phyloP scores from a whole-genome alignment of 37 sponge, comb jelly and placozoan genomes.

The Beroe forskalii region DNA sequence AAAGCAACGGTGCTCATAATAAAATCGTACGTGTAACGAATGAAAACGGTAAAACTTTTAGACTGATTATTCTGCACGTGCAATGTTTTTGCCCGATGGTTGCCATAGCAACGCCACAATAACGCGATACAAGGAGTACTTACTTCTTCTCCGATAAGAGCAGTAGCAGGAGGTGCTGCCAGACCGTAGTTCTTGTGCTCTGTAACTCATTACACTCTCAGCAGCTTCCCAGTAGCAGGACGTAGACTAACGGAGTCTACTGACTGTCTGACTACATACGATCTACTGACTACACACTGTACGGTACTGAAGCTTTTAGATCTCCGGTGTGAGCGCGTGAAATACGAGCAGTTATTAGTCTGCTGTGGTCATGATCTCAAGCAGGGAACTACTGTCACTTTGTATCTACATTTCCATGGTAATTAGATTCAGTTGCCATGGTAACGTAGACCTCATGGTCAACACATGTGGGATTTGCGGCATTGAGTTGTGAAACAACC shows the following conservation, averaged over 20 bases:
- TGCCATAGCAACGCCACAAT: neutral
- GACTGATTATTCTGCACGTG: too few relatives aligned
- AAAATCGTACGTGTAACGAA: too few relatives aligned
- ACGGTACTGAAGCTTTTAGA: too few relatives aligned
- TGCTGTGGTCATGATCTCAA: too few relatives aligned
- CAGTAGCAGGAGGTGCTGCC: conserved; percentile 43
- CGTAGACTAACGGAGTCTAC: too few relatives aligned
- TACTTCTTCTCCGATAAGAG: conserved; percentile 53
- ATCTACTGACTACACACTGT: too few relatives aligned
- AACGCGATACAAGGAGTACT: too few relatives aligned
- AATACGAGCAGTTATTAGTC: too few relatives aligned
- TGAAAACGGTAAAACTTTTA: too few relatives aligned
- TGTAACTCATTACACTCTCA: conserved; percentile 4
- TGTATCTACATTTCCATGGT: neutral
- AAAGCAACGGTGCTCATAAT: neutral
- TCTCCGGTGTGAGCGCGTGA: too few relatives aligned
- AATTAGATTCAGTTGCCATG: neutral
- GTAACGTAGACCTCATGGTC: neutral
- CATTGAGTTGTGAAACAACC: neutral
- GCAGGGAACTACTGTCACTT: neutral
- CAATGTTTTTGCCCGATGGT: neutral
- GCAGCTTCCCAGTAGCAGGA: too few relatives aligned
- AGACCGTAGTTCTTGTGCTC: conserved; percentile 6
- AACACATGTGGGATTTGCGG: neutral
- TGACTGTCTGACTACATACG: too few relatives aligned